Base-by-base conservation (phyloP, 2,888 invertebrate genomes). In the Perithous albicinctus region DNA sequence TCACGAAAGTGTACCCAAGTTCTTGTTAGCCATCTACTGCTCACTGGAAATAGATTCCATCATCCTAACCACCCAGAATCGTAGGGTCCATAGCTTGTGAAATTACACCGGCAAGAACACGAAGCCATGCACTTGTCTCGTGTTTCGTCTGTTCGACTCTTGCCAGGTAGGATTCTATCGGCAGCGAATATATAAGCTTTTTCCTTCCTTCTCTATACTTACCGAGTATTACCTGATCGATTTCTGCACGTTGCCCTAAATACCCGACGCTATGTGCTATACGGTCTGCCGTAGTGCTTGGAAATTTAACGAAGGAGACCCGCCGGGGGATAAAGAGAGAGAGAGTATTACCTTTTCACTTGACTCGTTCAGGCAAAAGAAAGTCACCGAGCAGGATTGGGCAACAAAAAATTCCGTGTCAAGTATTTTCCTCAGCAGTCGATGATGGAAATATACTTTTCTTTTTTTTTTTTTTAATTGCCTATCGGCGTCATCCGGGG, bases 171-270 rank as follows among this genome's bases (percentile, higher is more conserved):
- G 41, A 56, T 23, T 56, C 54, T 26, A 46, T 46, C 66, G 46
- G 18, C 20, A 4, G 8, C 15, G 10, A 32, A 48, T 66, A 48
- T 66, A 20, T 69, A 69, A 23, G 48, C 18, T 46, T 35, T 46
- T 66, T 61, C 35, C 7, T 59, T 63, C 12, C 35, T 51, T 41
- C 83, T 79, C 83, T 84, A 84, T 84, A 85, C 83, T 84, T 85
- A 85, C 73, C 74, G 26, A 77, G 84, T 81, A 73, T 85, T 82
- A 80, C 83, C 74, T 83, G 84, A 85, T 85, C 84, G 85, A 85
- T 85, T 84, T 84, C 70, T 78, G 48, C 74, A 84, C 67, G 85
- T 82, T 85, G 84, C 80, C 85, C 84, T 82, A 80, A 84, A 85
- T 85, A 84, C 82, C 83, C 84, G 74, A 74, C 56, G 59, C 64